Evolutionary conservation across 2,113 vertebrate genomes (phyloP).

Genomic region (Xiphophorus maculatus): DNA sequence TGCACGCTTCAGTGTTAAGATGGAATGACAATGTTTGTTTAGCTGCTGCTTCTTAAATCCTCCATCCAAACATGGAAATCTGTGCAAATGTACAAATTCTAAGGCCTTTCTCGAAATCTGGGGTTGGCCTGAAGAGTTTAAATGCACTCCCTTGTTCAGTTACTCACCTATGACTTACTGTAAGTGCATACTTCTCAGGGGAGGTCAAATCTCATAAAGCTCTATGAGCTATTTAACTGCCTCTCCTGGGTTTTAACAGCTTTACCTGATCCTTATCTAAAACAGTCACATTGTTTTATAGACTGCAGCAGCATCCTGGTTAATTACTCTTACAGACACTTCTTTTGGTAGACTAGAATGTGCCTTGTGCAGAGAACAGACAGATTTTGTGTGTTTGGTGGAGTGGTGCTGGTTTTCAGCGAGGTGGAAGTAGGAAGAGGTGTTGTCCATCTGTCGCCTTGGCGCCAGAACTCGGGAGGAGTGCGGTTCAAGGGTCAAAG

Average conservation of each 20-base stretch:
- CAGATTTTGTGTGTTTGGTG: slow-evolving; percentile 35
- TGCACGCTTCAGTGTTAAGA: slow-evolving; percentile 4
- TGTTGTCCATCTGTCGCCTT: slow-evolving; percentile 37
- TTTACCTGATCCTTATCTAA: slow-evolving; percentile 53
- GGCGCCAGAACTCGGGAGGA: slow-evolving; percentile 50
- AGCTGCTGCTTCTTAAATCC: background rate
- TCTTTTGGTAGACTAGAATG: slow-evolving; percentile 25
- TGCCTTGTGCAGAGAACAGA: slow-evolving; percentile 25
- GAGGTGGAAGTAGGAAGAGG: slow-evolving; percentile 51
- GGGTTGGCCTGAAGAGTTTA: background rate
- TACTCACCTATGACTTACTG: slow-evolving; percentile 35
- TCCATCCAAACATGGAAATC: slow-evolving; percentile 8
- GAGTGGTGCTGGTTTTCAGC: slow-evolving; percentile 21
- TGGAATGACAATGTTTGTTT: slow-evolving; percentile 7
- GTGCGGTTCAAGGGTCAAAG: slow-evolving; percentile 55
- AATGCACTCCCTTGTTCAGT: background rate
- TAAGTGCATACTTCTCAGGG: slow-evolving; percentile 43
- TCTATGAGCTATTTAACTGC: slow-evolving; percentile 37
- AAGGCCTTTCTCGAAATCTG: slow-evolving; percentile 4
- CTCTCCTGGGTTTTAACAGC: slow-evolving; percentile 41
- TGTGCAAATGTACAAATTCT: background rate
- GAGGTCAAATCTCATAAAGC: slow-evolving; percentile 54
- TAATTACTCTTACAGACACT: slow-evolving; percentile 15
- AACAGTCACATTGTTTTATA: slow-evolving; percentile 60
- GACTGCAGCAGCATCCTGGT: slow-evolving; percentile 37